phyloP scores from a whole-genome alignment of 2,888 invertebrate species.

The Chrysolina haemoptera region DNA sequence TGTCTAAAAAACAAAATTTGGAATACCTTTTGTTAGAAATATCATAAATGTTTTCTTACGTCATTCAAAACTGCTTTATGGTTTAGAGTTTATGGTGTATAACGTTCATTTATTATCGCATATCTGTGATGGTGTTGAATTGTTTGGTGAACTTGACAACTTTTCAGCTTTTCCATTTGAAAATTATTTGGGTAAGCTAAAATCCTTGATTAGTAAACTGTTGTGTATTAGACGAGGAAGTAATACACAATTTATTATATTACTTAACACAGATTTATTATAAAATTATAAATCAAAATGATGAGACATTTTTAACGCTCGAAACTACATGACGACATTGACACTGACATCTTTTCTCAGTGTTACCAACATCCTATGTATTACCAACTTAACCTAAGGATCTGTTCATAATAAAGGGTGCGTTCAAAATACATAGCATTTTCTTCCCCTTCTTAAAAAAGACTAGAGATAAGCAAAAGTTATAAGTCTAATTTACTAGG shows the following conservation, averaged over 20 bases:
- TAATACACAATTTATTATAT: no score
- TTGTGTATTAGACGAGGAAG: no score
- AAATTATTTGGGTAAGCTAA: slow-evolving; percentile 36
- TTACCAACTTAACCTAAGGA: no score
- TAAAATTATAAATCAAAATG: no score
- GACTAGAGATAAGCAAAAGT: not conserved
- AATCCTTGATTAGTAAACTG: slow-evolving; percentile 22
- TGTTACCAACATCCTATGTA: not conserved
- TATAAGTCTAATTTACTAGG: slow-evolving; percentile 21
- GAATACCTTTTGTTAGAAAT: not conserved
- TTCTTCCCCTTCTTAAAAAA: not conserved
- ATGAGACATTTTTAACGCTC: no score
- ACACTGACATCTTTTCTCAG: no score
- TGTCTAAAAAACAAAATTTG: slow-evolving; percentile 1
- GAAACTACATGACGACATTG: no score
- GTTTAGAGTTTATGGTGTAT: slow-evolving; percentile 34
- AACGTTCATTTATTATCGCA: slow-evolving; percentile 44
- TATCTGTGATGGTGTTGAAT: slow-evolving; percentile 41
- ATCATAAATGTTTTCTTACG: not conserved
- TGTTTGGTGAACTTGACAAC: slow-evolving; percentile 33
- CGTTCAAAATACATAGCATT: not conserved
- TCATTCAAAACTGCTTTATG: slow-evolving; percentile 23
- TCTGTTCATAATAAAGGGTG: not conserved
- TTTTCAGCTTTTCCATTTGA: slow-evolving; percentile 43
- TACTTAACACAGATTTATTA: no score